Percentiles rank a stretch among this genome's conserved stretches.
Conservation (phyloP, 2,113 vertebrate species). For the Petroica traversi region DNA sequence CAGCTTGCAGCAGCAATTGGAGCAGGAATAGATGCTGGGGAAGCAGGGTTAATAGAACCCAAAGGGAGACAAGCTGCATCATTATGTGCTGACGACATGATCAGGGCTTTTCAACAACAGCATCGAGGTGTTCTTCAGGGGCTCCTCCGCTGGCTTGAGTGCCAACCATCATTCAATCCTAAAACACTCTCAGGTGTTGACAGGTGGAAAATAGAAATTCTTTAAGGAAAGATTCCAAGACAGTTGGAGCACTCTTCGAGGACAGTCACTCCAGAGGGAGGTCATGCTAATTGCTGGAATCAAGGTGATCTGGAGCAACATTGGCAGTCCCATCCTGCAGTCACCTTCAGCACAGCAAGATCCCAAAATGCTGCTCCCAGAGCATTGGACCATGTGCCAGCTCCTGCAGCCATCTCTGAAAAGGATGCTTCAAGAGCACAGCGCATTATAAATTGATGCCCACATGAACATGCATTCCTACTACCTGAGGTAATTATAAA, state of each 20-base stretch:
- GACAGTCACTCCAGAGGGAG: neutral
- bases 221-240: neutral
- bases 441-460: slow-evolving; percentile 26
- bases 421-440: neutral
- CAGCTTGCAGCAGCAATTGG: neutral
- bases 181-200: neutral
- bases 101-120: neutral
- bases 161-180: neutral
- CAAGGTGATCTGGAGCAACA: neutral
- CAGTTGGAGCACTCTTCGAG: neutral
- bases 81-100: neutral
- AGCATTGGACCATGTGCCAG: neutral
- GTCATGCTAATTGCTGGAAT: neutral
- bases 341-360: slow-evolving; percentile 22
- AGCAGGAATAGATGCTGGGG: neutral
- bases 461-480: neutral
- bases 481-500: neutral
- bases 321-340: neutral
- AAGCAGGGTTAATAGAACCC: slow-evolving; percentile 32
- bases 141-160: neutral
- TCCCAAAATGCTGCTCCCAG: neutral
- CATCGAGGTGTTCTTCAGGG: neutral
- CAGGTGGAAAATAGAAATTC: neutral
- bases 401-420: neutral
- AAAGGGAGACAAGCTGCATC: neutral